Conservation (phyloP, 2,113 vertebrate species). For the Desmodus rotundus region DNA sequence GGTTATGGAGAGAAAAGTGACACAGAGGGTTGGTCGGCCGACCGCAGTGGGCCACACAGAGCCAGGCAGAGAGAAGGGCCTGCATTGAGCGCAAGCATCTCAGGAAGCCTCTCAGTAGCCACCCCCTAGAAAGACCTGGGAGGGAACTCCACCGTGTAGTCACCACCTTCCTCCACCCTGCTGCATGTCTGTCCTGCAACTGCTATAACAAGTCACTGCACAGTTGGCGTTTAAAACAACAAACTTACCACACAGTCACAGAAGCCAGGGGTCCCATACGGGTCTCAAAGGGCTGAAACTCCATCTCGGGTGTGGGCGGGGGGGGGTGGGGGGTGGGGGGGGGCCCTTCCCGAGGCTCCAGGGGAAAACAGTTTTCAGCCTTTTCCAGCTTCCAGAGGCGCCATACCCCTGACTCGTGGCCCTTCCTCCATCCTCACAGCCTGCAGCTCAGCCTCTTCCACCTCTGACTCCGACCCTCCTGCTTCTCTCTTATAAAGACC, state of each 20-base stretch:
- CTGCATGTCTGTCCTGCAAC: neutral
- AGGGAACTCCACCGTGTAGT: neutral
- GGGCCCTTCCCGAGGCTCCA: accelerated
- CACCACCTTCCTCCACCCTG: neutral
- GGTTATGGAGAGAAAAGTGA: neutral
- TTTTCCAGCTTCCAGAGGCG: neutral
- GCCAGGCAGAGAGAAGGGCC: neutral
- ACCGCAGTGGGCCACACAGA: neutral
- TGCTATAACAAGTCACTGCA: neutral
- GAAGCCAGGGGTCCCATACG: accelerated
- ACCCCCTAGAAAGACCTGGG: neutral
- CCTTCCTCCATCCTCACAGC: neutral
- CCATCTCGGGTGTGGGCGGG: too few species aligned
- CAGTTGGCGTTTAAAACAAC: neutral
- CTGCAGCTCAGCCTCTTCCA: neutral
- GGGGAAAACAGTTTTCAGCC: neutral
- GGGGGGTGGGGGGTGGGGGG: too few species aligned
- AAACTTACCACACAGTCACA: neutral
- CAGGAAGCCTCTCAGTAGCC: neutral
- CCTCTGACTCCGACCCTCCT: neutral
- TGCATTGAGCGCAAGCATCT: neutral
- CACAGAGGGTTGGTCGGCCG: neutral
- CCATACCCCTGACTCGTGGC: neutral
- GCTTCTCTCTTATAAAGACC: neutral
- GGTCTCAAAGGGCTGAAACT: neutral